Conservation (phyloP, 2,888 invertebrate genomes). For the Chloroclysta siterata region DNA sequence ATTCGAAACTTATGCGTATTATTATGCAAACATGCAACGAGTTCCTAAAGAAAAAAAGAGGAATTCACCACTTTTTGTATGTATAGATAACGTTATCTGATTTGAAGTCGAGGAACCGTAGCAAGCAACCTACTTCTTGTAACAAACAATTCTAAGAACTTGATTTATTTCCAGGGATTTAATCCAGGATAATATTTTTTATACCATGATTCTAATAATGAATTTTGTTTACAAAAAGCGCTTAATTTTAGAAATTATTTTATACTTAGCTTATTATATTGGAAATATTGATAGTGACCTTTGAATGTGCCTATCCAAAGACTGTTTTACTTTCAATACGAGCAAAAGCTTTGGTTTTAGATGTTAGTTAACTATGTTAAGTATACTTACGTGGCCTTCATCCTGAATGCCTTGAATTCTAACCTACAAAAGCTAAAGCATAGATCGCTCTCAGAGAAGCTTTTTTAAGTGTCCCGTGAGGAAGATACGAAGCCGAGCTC, state of each 20-base stretch:
- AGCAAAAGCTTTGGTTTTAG: slow-evolving; percentile 16
- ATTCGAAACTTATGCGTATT: slow-evolving; percentile 31
- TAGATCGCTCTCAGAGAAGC: slow-evolving; percentile 51
- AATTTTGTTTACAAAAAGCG: too few species aligned
- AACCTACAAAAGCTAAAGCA: slow-evolving; percentile 55
- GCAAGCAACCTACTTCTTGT: too few species aligned
- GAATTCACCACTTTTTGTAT: slow-evolving; percentile 17
- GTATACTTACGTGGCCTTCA: too few species aligned
- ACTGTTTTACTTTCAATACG: slow-evolving; percentile 9
- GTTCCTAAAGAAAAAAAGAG: slow-evolving; percentile 27
- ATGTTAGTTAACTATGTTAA: too few species aligned
- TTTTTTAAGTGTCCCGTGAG: slow-evolving; percentile 44
- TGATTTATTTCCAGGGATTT: too few species aligned
- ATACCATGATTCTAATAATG: too few species aligned
- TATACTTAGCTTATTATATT: too few species aligned
- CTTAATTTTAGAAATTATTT: too few species aligned
- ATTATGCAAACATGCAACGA: slow-evolving; percentile 37
- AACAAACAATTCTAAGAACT: too few species aligned
- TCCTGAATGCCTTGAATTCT: slow-evolving; percentile 58
- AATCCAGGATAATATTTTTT: too few species aligned
- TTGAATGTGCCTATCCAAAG: slow-evolving; percentile 17
- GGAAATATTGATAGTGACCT: too few species aligned
- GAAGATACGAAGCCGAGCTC: slow-evolving; percentile 22
- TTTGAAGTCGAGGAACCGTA: neutral
- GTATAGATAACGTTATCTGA: neutral